phyloP scores from a whole-genome alignment of 2,113 vertebrate species.

The Tympanuchus pallidicinctus region DNA sequence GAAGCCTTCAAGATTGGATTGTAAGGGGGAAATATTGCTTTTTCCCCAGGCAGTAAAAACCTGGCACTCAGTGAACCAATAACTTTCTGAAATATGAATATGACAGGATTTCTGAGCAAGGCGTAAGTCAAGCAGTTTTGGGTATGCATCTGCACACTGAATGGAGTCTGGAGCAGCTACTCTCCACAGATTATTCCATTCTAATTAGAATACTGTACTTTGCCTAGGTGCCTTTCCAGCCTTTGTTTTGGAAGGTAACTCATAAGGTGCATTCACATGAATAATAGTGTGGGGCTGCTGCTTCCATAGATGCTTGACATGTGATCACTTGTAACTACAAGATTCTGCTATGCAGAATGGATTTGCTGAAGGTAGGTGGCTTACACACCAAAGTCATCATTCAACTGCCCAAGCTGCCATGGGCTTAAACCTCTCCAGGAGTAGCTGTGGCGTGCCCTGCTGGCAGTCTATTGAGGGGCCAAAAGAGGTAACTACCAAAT shows the following conservation, averaged over 20 bases:
- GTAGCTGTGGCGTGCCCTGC: not conserved
- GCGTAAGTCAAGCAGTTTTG: not conserved
- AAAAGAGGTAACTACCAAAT: not conserved
- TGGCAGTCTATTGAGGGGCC: not conserved
- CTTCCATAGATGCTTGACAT: not conserved
- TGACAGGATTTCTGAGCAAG: not conserved
- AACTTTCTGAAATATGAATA: not conserved
- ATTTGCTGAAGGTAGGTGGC: not conserved
- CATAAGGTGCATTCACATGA: not conserved
- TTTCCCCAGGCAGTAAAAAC: not conserved
- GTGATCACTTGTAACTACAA: not conserved
- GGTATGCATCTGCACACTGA: not conserved
- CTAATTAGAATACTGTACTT: not conserved
- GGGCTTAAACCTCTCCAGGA: not conserved
- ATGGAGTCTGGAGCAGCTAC: not conserved
- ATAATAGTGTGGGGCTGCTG: not conserved
- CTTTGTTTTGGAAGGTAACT: not conserved
- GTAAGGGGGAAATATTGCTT: conserved; percentile 19
- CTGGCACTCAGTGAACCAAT: not conserved
- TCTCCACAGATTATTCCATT: not conserved
- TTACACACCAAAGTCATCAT: not conserved
- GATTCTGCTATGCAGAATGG: not conserved
- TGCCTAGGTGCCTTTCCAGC: not conserved
- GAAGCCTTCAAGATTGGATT: not conserved
- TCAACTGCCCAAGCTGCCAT: not conserved